A percentile compares a stretch with the other conserved stretches of the same genome.
These are phyloP conservation scores for Schizaphis graminum DNA, from an alignment of 2,888 invertebrate genomes.

Conservation along the genomic window DNA sequence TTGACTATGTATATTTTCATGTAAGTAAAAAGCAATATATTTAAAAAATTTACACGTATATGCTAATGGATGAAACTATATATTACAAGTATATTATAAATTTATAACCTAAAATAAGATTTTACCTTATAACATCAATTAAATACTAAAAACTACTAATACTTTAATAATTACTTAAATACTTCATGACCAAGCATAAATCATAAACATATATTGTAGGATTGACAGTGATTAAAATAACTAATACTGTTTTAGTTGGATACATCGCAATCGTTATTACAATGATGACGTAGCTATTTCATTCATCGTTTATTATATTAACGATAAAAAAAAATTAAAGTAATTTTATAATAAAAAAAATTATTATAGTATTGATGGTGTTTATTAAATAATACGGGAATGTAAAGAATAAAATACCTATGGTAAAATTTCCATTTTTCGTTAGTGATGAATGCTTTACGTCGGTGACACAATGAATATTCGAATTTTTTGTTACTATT, in stretches of 20 bases:
- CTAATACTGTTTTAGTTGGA: background rate
- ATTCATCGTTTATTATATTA: background rate
- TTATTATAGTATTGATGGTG: background rate
- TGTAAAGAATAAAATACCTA: background rate
- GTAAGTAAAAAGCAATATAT: too few species aligned
- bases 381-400: background rate
- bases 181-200: background rate
- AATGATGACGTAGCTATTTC: background rate
- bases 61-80: background rate
- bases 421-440: background rate
- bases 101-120: background rate
- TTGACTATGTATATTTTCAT: too few species aligned
- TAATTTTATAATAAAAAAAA: background rate
- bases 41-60: background rate
- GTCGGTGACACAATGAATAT: background rate
- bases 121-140: background rate
- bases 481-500: background rate
- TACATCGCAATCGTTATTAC: background rate
- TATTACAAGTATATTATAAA: background rate
- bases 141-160: background rate
- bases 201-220: background rate
- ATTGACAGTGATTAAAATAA: background rate
- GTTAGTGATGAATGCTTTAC: background rate
- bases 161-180: background rate
- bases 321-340: background rate